phyloP scores from a whole-genome alignment of 2,797 vertebrate genomes.

The Bradypus variegatus region DNA sequence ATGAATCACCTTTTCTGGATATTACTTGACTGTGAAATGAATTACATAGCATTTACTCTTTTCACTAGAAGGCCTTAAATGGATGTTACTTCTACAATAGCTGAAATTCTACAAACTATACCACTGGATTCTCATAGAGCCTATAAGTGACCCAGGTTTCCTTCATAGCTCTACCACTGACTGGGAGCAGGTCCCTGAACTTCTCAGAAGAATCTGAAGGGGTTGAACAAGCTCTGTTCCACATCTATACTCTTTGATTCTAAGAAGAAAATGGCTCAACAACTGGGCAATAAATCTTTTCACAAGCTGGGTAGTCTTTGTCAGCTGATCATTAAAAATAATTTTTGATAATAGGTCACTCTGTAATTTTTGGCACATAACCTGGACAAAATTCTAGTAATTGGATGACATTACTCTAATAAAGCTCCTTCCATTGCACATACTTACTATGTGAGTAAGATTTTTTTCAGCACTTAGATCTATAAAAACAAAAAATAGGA shows the following conservation, averaged over 20 bases:
- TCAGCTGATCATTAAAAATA: not conserved
- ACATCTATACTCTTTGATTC: not conserved
- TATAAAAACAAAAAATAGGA: not conserved
- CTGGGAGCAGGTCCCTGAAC: not conserved
- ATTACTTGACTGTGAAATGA: not conserved
- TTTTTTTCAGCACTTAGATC: not conserved
- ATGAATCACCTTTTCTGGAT: not conserved
- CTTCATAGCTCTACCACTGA: not conserved
- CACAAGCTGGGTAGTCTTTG: not conserved
- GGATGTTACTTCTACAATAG: not conserved
- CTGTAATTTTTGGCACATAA: not conserved
- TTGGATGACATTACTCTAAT: not conserved
- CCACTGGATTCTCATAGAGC: not conserved
- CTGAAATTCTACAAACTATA: not conserved
- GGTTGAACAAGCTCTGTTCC: not conserved
- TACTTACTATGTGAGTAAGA: not conserved
- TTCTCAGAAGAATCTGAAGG: not conserved
- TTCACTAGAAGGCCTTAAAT: not conserved
- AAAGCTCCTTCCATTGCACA: not conserved
- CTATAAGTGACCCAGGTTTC: not conserved
- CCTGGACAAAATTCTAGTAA: not conserved
- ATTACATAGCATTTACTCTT: not conserved
- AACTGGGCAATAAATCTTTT: not conserved
- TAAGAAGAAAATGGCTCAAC: not conserved
- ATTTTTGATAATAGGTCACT: not conserved